These are phyloP conservation scores for Octodon degus DNA, from an alignment of 2,113 vertebrate species.

Conservation along the genomic window DNA sequence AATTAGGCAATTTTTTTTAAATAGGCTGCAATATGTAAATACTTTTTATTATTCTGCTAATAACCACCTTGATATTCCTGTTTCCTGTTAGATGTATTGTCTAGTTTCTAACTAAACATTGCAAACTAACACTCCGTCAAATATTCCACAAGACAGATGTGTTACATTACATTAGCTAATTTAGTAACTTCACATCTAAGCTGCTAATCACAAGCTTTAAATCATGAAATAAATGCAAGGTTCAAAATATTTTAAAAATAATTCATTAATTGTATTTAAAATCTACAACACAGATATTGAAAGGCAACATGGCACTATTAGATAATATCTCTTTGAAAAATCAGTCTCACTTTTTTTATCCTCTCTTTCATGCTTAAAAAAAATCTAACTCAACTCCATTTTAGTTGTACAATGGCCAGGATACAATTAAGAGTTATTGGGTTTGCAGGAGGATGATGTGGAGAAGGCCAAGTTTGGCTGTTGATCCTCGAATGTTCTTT, in stretches of 20 bases:
- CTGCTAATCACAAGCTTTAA: slow-evolving; percentile 74
- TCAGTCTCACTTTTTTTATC: slow-evolving; percentile 22
- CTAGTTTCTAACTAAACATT: slow-evolving; percentile 55
- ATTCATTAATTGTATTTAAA: slow-evolving; percentile 66
- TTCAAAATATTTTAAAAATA: slow-evolving; percentile 59
- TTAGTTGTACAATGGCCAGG: slow-evolving; percentile 68
- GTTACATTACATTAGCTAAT: slow-evolving; percentile 76
- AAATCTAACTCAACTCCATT: slow-evolving; percentile 21
- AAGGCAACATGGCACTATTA: neutral
- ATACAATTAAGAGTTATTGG: slow-evolving; percentile 78
- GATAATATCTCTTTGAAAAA: slow-evolving; percentile 7
- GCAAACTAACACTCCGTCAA: slow-evolving; percentile 57
- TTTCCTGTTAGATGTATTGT: slow-evolving; percentile 55
- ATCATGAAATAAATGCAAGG: slow-evolving; percentile 70
- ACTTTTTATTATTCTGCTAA: slow-evolving; percentile 34
- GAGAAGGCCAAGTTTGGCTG: slow-evolving; percentile 75
- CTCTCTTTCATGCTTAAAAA: slow-evolving; percentile 12
- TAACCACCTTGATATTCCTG: slow-evolving; percentile 60
- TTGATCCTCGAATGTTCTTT: slow-evolving; percentile 75
- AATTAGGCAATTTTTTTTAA: slow-evolving; percentile 62
- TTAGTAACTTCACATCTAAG: slow-evolving; percentile 68
- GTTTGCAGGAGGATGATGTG: slow-evolving; percentile 72
- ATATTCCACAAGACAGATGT: slow-evolving; percentile 52
- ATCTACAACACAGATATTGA: neutral
- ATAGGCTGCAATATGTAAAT: slow-evolving; percentile 35